Evolutionary conservation across 1,140 invertebrate genomes (phyloP).

Genomic region (Heliothis subflexa): DNA sequence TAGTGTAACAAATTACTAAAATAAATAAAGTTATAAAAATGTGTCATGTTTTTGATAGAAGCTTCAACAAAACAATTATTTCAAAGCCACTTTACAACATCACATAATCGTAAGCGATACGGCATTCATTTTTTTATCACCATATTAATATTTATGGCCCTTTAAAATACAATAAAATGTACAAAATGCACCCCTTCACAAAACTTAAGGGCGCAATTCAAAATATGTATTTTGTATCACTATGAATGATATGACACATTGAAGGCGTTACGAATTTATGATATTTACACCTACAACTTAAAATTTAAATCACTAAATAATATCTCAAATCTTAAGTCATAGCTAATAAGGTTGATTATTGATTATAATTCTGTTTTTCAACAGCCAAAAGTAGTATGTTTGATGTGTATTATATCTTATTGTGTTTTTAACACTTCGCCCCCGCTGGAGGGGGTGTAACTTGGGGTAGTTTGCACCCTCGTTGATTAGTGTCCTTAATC

Average conservation of each 20-base stretch:
- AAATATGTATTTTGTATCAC: slow-evolving; percentile 83
- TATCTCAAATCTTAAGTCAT: slow-evolving; percentile 11
- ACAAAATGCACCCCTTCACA: slow-evolving; percentile 63
- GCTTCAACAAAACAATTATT: background rate
- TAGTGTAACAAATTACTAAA: too few species aligned
- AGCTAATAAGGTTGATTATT: slow-evolving; percentile 48
- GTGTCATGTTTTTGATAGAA: background rate
- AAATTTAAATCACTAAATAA: slow-evolving; percentile 5
- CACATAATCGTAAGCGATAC: slow-evolving; percentile 46
- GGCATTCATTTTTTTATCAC: slow-evolving; percentile 40
- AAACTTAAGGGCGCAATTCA: slow-evolving; percentile 63
- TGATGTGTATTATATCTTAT: slow-evolving; percentile 75
- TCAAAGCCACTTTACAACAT: slow-evolving; percentile 36
- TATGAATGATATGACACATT: slow-evolving; percentile 84
- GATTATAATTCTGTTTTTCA: slow-evolving; percentile 24
- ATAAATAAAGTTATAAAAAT: too few species aligned
- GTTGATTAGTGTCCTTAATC: slow-evolving; percentile 85
- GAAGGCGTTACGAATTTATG: slow-evolving; percentile 83
- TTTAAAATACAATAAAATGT: slow-evolving; percentile 72
- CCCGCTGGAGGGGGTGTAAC: slow-evolving; percentile 60
- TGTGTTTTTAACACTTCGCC: slow-evolving; percentile 84
- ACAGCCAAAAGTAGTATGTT: slow-evolving; percentile 40
- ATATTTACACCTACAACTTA: slow-evolving; percentile 60
- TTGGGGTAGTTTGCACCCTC: slow-evolving; percentile 80
- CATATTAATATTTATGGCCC: slow-evolving; percentile 61